phyloP scores from a whole-genome alignment of 1,140 invertebrate genomes.

The Temnothorax longispinosus region DNA sequence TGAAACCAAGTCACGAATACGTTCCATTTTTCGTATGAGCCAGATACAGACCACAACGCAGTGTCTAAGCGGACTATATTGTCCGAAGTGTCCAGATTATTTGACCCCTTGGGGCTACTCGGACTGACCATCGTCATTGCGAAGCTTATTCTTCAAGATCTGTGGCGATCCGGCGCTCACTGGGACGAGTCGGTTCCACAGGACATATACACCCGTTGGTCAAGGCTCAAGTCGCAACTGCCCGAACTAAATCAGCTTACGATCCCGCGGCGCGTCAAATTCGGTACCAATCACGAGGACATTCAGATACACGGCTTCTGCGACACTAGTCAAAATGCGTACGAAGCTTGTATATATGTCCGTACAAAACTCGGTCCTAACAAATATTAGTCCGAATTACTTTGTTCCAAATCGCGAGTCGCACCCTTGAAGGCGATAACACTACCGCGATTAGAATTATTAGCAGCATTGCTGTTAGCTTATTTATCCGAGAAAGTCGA shows the following conservation, averaged over 20 bases:
- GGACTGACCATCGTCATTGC: no score
- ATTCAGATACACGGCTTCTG: constrained; percentile 10
- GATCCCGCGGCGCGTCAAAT: not conserved
- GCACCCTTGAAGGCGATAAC: constrained; percentile 25
- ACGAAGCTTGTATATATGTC: not conserved
- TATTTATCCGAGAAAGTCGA: not conserved
- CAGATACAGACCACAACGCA: no score
- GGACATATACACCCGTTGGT: no score
- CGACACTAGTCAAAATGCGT: not conserved
- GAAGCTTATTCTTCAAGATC: no score
- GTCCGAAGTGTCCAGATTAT: no score
- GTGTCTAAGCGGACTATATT: no score
- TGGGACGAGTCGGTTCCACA: no score
- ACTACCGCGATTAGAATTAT: constrained; percentile 26
- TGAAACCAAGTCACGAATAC: not conserved
- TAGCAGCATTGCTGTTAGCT: not conserved
- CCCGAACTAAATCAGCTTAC: not conserved
- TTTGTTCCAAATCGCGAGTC: constrained; percentile 42
- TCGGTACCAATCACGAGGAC: fast-evolving
- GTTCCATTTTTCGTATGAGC: not conserved
- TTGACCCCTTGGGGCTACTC: no score
- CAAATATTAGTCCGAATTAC: not conserved
- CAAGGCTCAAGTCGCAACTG: not conserved
- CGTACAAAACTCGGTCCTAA: no score
- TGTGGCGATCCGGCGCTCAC: no score